Base-by-base conservation (phyloP, 2,113 vertebrate species). In the Tautogolabrus adspersus region DNA sequence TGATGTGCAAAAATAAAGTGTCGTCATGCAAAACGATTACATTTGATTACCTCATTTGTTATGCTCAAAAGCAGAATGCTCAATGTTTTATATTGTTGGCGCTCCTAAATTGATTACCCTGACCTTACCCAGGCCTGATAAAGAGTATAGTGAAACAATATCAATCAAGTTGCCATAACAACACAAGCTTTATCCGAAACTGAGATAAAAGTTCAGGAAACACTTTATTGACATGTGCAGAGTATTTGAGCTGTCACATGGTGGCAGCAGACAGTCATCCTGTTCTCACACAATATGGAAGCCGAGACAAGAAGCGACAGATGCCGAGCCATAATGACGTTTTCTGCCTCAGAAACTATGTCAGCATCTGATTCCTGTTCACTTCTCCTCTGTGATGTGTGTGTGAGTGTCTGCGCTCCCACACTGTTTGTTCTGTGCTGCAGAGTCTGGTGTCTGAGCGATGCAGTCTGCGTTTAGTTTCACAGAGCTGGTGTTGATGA, bases 241-340 rank as follows among this genome's bases (percentile, higher is more conserved):
- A 23, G 69, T 52, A 42, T 62, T 54, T 23, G 19, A n/a, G 54
- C 57, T 38, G 67, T 86, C 90, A 90, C 90, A 79, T 62, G 87
- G 83, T 77, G 88, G 87, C 90, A 89, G 85, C 83, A 87, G 51
- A 84, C 60, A 47, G 52, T 54, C 72, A 49, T 40, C 44, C 55
- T 42, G 13, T 79, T 79, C 66, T 57, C 51, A 23, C 34, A 4
- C 18, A 38, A 19, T 10, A 23, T 51, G 23, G 40, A 57, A 66
- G 37, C 78, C 12, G 3, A 60, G 38, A 64, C 62, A 2, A 66
- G 71, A 62, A n/a, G 10, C 54, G 65, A 71, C 76, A 79, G 75
- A 75, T 72, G 61, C 67, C 21, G 34, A 26, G 59, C 52, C 18
- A 5, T 72, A 72, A 87, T 66, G 60, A 75, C 1, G 12, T 78